Evolutionary conservation across 2,113 vertebrate genomes (phyloP).

Genomic region (Callithrix jacchus): DNA sequence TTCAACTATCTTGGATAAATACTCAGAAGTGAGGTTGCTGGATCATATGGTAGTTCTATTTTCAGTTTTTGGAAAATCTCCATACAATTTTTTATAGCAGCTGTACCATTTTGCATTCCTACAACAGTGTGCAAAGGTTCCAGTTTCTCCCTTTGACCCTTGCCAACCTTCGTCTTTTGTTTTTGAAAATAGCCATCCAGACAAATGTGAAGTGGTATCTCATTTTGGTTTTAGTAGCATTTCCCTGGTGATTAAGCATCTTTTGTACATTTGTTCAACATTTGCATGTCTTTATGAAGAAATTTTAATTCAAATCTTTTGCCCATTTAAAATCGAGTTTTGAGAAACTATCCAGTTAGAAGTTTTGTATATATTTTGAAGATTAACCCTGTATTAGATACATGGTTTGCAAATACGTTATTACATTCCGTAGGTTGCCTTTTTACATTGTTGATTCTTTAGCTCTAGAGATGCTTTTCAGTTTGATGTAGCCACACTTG

Average conservation of each 20-base stretch:
- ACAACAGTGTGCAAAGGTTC: background rate
- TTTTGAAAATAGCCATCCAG: background rate
- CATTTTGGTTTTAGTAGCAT: background rate
- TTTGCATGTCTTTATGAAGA: background rate
- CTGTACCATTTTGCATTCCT: background rate
- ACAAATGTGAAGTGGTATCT: background rate
- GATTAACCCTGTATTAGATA: background rate
- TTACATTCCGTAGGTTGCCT: background rate
- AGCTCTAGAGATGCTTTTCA: no score
- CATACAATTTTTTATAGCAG: background rate
- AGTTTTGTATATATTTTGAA: background rate
- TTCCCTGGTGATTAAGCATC: background rate
- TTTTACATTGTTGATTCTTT: background rate
- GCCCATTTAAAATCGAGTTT: background rate
- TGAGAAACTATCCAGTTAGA: background rate
- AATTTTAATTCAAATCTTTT: background rate
- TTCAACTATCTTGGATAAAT: background rate
- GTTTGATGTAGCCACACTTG: background rate
- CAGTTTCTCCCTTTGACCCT: background rate
- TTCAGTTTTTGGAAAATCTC: background rate
- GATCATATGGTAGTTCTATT: background rate
- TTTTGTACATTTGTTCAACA: background rate
- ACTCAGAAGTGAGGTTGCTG: background rate
- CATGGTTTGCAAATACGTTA: background rate
- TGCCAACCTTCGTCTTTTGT: background rate